phyloP scores from a whole-genome alignment of 2,888 invertebrate species.

The Gisinianus flammeolus region DNA sequence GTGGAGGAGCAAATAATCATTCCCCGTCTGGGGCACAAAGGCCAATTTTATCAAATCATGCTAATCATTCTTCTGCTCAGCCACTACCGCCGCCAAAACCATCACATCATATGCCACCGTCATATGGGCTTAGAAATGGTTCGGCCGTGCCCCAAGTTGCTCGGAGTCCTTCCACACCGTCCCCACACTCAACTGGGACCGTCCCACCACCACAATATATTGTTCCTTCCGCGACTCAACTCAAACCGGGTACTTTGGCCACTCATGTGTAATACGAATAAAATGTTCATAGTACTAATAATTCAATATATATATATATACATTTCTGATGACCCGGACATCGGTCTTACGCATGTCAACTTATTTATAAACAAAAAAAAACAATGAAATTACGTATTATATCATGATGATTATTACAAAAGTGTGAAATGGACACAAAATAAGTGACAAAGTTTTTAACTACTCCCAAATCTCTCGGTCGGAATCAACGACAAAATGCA shows the following conservation, averaged over 20 bases:
- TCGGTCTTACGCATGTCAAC: too few relatives aligned
- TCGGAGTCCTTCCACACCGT: conserved; percentile 62
- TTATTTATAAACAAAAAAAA: too few relatives aligned
- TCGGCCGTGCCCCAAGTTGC: conserved; percentile 67
- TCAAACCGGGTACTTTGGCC: conserved; percentile 71
- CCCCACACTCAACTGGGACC: conserved; percentile 60
- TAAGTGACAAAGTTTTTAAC: conserved; percentile 30
- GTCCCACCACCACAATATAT: conserved; percentile 66
- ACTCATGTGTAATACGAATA: conserved; percentile 70
- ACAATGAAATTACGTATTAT: too few relatives aligned
- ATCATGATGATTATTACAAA: too few relatives aligned
- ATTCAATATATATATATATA: conserved; percentile 26
- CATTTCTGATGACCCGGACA: too few relatives aligned
- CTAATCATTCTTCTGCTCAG: conserved; percentile 36
- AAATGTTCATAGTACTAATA: background rate
- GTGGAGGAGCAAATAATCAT: conserved; percentile 59
- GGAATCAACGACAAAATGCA: background rate
- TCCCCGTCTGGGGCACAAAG: conserved; percentile 42
- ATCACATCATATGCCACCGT: conserved; percentile 56
- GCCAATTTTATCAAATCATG: conserved; percentile 6
- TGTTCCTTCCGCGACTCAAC: conserved; percentile 65
- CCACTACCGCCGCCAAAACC: conserved; percentile 53
- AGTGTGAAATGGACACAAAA: conserved; percentile 31
- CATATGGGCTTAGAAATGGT: conserved; percentile 61
- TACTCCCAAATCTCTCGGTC: conserved; percentile 1